Evolutionary conservation across 2,797 vertebrate species (phyloP).

Genomic region (Pampus argenteus): DNA sequence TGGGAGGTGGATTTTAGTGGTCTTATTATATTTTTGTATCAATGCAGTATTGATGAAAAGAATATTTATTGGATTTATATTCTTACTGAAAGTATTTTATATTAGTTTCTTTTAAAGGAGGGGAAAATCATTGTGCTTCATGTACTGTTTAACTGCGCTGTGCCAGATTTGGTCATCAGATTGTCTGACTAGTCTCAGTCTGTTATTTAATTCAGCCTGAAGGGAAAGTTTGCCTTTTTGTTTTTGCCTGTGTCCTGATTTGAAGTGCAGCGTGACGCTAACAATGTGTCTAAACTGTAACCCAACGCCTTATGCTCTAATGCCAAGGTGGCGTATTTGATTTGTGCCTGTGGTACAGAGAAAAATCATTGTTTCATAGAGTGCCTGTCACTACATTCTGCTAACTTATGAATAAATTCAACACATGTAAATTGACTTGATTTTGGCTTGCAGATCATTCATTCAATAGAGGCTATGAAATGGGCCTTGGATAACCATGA

Average conservation of each 20-base stretch:
- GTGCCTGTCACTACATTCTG: slow-evolving; percentile 68
- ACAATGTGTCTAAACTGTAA: slow-evolving; percentile 45
- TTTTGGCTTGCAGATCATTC: slow-evolving; percentile 28
- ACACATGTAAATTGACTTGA: slow-evolving; percentile 24
- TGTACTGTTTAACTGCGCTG: slow-evolving; percentile 30
- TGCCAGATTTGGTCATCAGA: slow-evolving; percentile 12
- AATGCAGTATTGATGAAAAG: slow-evolving; percentile 68
- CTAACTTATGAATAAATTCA: slow-evolving; percentile 75
- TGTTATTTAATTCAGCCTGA: slow-evolving; percentile 40
- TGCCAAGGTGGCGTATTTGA: slow-evolving; percentile 68
- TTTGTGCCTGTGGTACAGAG: slow-evolving; percentile 80
- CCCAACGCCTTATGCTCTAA: slow-evolving; percentile 71
- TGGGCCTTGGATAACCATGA: too few relatives aligned
- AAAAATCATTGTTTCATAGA: slow-evolving; percentile 50
- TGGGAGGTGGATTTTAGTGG: slow-evolving; percentile 40
- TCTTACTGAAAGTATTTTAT: slow-evolving; percentile 68
- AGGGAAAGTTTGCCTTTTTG: slow-evolving; percentile 28
- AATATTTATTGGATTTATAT: slow-evolving; percentile 82
- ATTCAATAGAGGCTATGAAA: not conserved
- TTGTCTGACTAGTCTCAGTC: slow-evolving; percentile 8
- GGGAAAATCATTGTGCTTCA: slow-evolving; percentile 24
- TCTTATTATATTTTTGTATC: slow-evolving; percentile 77
- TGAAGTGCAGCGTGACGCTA: slow-evolving; percentile 28
- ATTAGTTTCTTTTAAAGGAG: slow-evolving; percentile 49
- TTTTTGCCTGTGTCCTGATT: slow-evolving; percentile 18